Base-by-base conservation (phyloP, 2,888 invertebrate species). In the Agrotis exclamationis region DNA sequence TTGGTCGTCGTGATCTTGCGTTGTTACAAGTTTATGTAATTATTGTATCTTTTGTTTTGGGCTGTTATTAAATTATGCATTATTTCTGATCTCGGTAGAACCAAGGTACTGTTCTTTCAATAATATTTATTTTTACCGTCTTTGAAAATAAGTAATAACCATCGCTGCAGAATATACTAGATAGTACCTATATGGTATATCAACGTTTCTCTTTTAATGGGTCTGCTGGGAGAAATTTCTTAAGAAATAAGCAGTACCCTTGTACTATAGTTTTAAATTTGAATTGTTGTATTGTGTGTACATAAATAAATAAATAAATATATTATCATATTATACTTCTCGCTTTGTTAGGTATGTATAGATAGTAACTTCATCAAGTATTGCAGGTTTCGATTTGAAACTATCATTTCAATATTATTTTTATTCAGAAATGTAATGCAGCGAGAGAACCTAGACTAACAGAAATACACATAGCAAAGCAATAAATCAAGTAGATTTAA, bases 81-180 rank as follows among this genome's bases (percentile, higher is more conserved):
- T 72, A 57, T 24, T 57, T 7, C n/a, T 74, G 53, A 73, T 53
- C 73, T 75, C 67, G 59, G 39, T 28, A 22, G n/a, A 51, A n/a
- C 14, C 16, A 28, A 14, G 2, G 5, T 28, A 16, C n/a, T 44
- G 44, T n/a, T 54, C 33, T 14, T n/a, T n/a, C n/a, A 28, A 18
- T 56, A 13, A n/a, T 13, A 13, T n/a, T 56, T 18, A 5, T 28
- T 28, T 7, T 7, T 3, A 22, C 6, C 11, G 28, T 54, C n/a
- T 28, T 54, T 33, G n/a, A 33, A 56, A n/a, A n/a, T n/a, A n/a
- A n/a, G n/a, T n/a, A 56, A n/a, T 13, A 33, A 18, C 6, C n/a
- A 22, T 1, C 28, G 28, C 54, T 56, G 13, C n/a, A 56, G 13
- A 56, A 13, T 56, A 56, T 54, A 33, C 0, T 33, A n/a, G n/a